Percentiles rank a stretch among this genome's conserved stretches.
phyloP scores from a whole-genome alignment of 2,888 invertebrate species.

The Willowsia nigromaculata region DNA sequence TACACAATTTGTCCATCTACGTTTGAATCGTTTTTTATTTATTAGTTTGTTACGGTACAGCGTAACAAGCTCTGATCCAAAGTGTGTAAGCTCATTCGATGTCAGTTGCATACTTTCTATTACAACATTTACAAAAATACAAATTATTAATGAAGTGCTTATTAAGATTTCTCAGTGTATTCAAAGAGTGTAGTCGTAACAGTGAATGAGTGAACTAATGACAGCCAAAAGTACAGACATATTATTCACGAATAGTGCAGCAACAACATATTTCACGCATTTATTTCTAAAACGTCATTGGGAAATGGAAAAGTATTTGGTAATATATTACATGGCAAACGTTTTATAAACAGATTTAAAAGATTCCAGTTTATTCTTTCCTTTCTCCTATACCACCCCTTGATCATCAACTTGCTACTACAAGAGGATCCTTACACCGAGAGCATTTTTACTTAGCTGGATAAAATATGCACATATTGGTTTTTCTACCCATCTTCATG shows the following conservation, averaged over 20 bases:
- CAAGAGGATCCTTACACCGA: background rate
- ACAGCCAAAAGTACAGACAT: slow-evolving; percentile 20
- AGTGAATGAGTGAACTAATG: slow-evolving; percentile 48
- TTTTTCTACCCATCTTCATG: slow-evolving; percentile 70
- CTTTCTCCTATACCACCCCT: background rate
- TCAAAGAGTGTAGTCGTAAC: too few species aligned
- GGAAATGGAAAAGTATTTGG: slow-evolving; percentile 62
- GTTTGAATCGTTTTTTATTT: too few species aligned
- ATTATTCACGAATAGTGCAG: slow-evolving; percentile 70
- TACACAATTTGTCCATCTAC: too few species aligned
- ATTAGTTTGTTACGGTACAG: too few species aligned
- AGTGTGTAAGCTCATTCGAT: too few species aligned
- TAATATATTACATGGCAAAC: slow-evolving; percentile 51
- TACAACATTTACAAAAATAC: too few species aligned
- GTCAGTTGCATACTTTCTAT: too few species aligned
- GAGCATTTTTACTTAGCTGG: background rate
- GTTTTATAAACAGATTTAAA: slow-evolving; percentile 46
- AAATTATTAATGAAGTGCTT: too few species aligned
- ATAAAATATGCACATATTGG: slow-evolving; percentile 67
- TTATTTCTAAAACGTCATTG: slow-evolving; percentile 61
- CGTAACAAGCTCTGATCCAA: too few species aligned
- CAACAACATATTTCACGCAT: slow-evolving; percentile 68
- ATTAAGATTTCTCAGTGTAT: too few species aligned
- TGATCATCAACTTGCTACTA: background rate
- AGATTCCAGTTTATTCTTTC: slow-evolving; percentile 13